These are phyloP conservation scores for Cryptoleucopteryx plumbea DNA, from an alignment of 2,113 vertebrate genomes.

Conservation along the genomic window DNA sequence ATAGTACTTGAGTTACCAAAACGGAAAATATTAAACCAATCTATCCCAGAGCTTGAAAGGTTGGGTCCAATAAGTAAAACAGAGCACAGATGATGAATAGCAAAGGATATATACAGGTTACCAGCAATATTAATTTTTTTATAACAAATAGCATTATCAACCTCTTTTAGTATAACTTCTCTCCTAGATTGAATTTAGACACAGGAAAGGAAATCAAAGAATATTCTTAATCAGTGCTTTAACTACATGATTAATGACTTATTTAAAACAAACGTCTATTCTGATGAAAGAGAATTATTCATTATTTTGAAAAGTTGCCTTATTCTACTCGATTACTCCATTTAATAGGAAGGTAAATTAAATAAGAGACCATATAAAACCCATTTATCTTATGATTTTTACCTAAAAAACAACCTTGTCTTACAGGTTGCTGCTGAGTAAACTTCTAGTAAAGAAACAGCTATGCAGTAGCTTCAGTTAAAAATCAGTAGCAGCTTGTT, in stretches of 20 bases:
- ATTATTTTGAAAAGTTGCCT: slow-evolving; percentile 59
- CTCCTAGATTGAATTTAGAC: slow-evolving; percentile 1
- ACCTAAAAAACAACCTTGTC: not conserved
- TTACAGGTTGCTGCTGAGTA: slow-evolving; percentile 22
- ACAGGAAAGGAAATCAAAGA: slow-evolving; percentile 53
- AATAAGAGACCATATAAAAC: slow-evolving; percentile 42
- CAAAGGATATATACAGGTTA: not conserved
- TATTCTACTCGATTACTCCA: slow-evolving; percentile 43
- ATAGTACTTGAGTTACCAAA: not conserved
- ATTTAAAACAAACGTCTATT: slow-evolving; percentile 54
- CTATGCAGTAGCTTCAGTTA: not conserved
- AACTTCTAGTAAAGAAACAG: slow-evolving; percentile 39
- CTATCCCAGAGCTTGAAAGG: not conserved
- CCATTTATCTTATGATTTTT: slow-evolving; percentile 48
- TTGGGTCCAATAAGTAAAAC: not conserved
- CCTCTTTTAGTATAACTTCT: slow-evolving; percentile 11
- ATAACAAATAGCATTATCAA: not conserved
- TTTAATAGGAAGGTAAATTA: slow-evolving; percentile 59
- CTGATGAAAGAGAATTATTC: slow-evolving; percentile 54
- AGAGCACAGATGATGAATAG: not conserved
- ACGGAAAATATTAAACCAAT: not conserved
- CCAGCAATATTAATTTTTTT: not conserved
- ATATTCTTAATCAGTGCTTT: slow-evolving; percentile 59
- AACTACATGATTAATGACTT: slow-evolving; percentile 59
- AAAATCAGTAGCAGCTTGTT: not conserved